Percentiles rank a stretch among this genome's conserved stretches.
Conservation (phyloP, 2,888 invertebrate species). For the Stegophylla sp. region DNA sequence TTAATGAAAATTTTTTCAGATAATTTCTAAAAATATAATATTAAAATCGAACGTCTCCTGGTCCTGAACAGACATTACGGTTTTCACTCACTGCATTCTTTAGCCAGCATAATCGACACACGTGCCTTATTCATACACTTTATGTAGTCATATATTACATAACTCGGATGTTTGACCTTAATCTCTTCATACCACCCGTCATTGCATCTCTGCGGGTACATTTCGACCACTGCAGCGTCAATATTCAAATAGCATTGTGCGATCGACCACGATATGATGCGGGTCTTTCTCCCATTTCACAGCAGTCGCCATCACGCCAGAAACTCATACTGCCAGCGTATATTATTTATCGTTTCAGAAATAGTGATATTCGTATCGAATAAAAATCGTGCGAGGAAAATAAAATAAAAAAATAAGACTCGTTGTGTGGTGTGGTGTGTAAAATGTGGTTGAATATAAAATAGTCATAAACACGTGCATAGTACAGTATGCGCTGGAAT, state of each 20-base stretch:
- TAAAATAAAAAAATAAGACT: not conserved
- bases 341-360: conserved; percentile 6
- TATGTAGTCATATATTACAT: not conserved
- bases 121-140: too few species aligned
- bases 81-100: too few species aligned
- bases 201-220: not conserved
- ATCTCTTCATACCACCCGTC: not conserved
- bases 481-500: not conserved
- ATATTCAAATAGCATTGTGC: conserved; percentile 36
- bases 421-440: not conserved
- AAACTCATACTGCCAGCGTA: too few species aligned
- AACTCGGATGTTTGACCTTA: not conserved
- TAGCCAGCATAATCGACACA: too few species aligned
- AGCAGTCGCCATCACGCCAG: not conserved
- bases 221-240: conserved; percentile 1
- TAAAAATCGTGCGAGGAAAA: conserved; percentile 6
- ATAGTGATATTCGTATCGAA: conserved; percentile 4
- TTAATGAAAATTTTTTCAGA: too few species aligned
- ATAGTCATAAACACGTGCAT: not conserved
- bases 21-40: too few species aligned
- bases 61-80: too few species aligned
- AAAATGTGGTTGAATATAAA: conserved; percentile 4
- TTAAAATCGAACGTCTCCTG: too few species aligned
- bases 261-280: conserved; percentile 31
- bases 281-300: not conserved